These are phyloP conservation scores for Aulostomus chinensis DNA, from an alignment of 2,797 vertebrate genomes.

Conservation along the genomic window DNA sequence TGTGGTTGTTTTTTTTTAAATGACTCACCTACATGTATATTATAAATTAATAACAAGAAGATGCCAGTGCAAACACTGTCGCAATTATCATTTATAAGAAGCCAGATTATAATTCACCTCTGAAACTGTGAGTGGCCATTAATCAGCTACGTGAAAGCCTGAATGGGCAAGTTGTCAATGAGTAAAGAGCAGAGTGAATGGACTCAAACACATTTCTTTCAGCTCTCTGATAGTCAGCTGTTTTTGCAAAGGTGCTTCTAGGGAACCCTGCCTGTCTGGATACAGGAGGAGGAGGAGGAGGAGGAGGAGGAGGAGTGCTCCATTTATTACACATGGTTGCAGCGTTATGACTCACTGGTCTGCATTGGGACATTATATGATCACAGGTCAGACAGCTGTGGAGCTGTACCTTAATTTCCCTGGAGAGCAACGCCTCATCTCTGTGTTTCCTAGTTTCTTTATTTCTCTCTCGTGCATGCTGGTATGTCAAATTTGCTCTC, in stretches of 20 bases:
- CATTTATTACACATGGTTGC: constrained; percentile 20
- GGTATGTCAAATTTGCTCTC: constrained; percentile 3
- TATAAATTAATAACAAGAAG: not conserved
- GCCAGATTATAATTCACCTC: not conserved
- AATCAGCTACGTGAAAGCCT: too few species aligned
- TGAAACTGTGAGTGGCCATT: too few species aligned
- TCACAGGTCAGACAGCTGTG: constrained; percentile 39
- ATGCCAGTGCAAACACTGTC: not conserved
- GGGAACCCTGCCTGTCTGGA: constrained; percentile 4
- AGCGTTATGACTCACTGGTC: constrained; percentile 23
- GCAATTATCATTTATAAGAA: too few species aligned
- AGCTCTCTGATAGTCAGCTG: constrained; percentile 1
- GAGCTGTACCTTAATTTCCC: constrained; percentile 41
- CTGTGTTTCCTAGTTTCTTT: not conserved
- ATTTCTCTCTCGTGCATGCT: not conserved
- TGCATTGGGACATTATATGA: constrained; percentile 6
- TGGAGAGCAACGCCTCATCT: constrained; percentile 14
- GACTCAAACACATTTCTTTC: not conserved
- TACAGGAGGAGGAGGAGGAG: constrained; percentile 17
- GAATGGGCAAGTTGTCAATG: not conserved
- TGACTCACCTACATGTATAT: too few species aligned
- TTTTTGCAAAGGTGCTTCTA: constrained; percentile 9
- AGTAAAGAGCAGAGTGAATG: constrained; percentile 10
- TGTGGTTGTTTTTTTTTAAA: too few species aligned
- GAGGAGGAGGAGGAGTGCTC: too few species aligned